Percentiles rank a stretch among this genome's conserved stretches.
Conservation (phyloP, 2,797 vertebrate genomes). For the Poeciliopsis paucimaculata region DNA sequence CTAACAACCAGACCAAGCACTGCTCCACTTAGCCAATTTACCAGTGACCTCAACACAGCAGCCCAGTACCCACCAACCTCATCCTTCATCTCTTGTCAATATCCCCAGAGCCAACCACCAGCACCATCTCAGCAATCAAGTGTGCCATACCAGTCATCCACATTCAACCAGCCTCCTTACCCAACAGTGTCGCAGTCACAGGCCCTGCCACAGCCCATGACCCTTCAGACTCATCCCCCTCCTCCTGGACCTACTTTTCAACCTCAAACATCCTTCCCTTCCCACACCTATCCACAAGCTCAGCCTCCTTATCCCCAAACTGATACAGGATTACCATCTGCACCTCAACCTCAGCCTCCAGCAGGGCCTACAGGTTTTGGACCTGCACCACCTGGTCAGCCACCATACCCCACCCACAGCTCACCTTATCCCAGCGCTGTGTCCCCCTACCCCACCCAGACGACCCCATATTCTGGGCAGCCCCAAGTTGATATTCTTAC, state of each 20-base stretch:
- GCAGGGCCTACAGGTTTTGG: slow-evolving; percentile 86
- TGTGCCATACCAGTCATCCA: slow-evolving; percentile 74
- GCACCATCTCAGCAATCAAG: slow-evolving; percentile 76
- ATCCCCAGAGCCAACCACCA: slow-evolving; percentile 81
- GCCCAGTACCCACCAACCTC: slow-evolving; percentile 84
- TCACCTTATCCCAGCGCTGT: slow-evolving; percentile 85
- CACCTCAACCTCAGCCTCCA: slow-evolving; percentile 76
- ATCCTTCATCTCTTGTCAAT: slow-evolving; percentile 87
- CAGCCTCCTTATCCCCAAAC: slow-evolving; percentile 86
- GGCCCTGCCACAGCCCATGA: slow-evolving; percentile 87
- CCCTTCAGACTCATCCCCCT: slow-evolving; percentile 83
- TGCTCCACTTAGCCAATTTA: slow-evolving; percentile 86
- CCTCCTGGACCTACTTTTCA: slow-evolving; percentile 84
- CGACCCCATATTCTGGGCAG: slow-evolving; percentile 83
- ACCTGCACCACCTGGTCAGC: slow-evolving; percentile 81
- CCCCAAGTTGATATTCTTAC: slow-evolving; percentile 83
- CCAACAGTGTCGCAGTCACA: slow-evolving; percentile 84
- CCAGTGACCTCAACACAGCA: slow-evolving; percentile 82
- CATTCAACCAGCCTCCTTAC: slow-evolving; percentile 86
- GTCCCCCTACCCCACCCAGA: slow-evolving; percentile 84
- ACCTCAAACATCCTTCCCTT: slow-evolving; percentile 83
- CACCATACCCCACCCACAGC: slow-evolving; percentile 89
- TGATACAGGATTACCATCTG: slow-evolving; percentile 81
- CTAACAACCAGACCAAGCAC: slow-evolving; percentile 82
- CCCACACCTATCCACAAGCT: slow-evolving; percentile 83